A percentile compares a stretch with the other conserved stretches of the same genome.
Evolutionary conservation across 2,888 invertebrate species (phyloP).

Genomic region (Lamellibrachia columna): DNA sequence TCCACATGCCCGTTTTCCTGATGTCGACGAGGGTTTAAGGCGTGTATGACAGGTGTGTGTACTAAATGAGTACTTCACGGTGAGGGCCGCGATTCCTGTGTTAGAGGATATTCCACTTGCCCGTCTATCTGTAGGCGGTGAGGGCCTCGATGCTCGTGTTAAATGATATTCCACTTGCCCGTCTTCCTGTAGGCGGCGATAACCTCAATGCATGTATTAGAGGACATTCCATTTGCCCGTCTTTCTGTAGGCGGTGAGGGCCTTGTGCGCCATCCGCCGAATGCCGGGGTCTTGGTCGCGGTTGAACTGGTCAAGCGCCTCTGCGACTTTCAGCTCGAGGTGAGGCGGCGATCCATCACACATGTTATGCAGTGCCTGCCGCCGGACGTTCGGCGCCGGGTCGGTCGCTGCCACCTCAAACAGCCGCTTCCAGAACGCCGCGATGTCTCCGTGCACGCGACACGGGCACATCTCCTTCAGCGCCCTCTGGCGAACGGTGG

Average conservation of each 20-base stretch:
- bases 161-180: neutral
- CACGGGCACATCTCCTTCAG: constrained; percentile 64
- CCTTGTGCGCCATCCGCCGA: constrained; percentile 59
- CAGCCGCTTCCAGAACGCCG: constrained; percentile 60
- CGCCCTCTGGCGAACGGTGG: constrained; percentile 58
- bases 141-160: constrained; percentile 55
- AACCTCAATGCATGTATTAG: constrained; percentile 38
- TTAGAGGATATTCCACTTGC: constrained; percentile 60
- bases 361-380: constrained; percentile 57
- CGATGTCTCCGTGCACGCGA: constrained; percentile 58
- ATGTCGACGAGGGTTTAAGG: too few relatives aligned
- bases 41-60: too few relatives aligned
- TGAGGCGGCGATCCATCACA: constrained; percentile 63
- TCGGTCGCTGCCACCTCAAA: constrained; percentile 57
- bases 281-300: constrained; percentile 55
- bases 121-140: constrained; percentile 52
- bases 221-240: constrained; percentile 64
- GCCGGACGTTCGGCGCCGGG: constrained; percentile 53
- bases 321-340: constrained; percentile 56
- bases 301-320: constrained; percentile 59
- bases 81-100: constrained; percentile 52
- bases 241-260: constrained; percentile 53
- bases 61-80: neutral
- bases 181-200: neutral
- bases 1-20: too few relatives aligned